A percentile compares a stretch with the other conserved stretches of the same genome.
phyloP scores from a whole-genome alignment of 2,888 invertebrate species.

The Antitype chi region DNA sequence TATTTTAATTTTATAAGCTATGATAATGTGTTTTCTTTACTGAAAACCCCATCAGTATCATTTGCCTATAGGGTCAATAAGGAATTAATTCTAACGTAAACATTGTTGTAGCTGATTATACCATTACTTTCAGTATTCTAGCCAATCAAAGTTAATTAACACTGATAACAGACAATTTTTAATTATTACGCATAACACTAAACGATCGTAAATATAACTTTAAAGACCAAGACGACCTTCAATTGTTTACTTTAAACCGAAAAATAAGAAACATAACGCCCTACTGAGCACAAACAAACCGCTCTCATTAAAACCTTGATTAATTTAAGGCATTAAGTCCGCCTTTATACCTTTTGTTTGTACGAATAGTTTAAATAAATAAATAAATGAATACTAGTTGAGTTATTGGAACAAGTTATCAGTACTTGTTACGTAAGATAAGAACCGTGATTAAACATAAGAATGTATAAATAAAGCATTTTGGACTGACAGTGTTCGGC shows the following conservation, averaged over 20 bases:
- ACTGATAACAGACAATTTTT: not conserved
- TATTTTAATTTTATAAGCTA: no score
- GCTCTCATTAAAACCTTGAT: conserved; percentile 49
- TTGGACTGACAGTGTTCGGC: conserved; percentile 70
- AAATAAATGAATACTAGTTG: conserved; percentile 22
- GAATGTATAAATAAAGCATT: conserved; percentile 69
- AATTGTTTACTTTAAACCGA: not conserved
- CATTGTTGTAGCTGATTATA: not conserved
- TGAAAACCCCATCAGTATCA: no score
- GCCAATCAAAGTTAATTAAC: not conserved
- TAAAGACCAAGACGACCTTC: conserved; percentile 15
- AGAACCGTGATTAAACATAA: conserved; percentile 53
- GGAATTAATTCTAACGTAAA: not conserved
- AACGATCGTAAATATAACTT: conserved; percentile 23
- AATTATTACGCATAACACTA: not conserved
- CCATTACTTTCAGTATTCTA: not conserved
- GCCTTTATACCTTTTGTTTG: no score
- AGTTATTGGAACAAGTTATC: conserved; percentile 52
- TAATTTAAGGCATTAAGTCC: no score
- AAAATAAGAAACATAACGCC: not conserved
- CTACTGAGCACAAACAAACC: conserved; percentile 3
- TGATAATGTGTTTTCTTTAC: not conserved
- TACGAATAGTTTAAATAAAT: no score
- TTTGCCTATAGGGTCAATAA: not conserved
- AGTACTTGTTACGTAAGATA: conserved; percentile 52